phyloP scores from a whole-genome alignment of 37 sponge, comb jelly and placozoan species.

The Amphimedon queenslandica region DNA sequence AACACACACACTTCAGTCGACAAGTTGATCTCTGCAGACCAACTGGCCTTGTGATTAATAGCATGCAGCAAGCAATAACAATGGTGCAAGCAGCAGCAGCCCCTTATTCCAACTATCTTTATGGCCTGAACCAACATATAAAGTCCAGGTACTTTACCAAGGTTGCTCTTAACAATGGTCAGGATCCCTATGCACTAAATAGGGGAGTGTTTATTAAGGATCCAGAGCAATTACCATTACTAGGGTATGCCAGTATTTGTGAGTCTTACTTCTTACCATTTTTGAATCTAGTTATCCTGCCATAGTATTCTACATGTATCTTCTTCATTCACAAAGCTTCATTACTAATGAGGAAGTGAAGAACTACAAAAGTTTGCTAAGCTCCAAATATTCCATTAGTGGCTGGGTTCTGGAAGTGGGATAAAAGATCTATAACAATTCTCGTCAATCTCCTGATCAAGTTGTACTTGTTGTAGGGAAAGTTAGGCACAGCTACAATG shows the following conservation, averaged over 20 bases:
- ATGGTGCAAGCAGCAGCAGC: too few relatives aligned
- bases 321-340: conserved; percentile 49
- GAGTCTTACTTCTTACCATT: background rate
- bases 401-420: conserved; percentile 32
- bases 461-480: conserved; percentile 1
- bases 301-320: conserved; percentile 30
- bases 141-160: background rate
- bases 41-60: too few relatives aligned
- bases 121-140: background rate
- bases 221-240: background rate
- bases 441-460: background rate
- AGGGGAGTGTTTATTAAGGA: background rate
- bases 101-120: too few relatives aligned
- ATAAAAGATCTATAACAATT: conserved; percentile 28
- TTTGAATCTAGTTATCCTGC: conserved; percentile 20
- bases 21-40: too few relatives aligned
- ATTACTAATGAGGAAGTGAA: conserved; percentile 42
- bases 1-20: too few relatives aligned
- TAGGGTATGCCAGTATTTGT: conserved; percentile 1
- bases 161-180: background rate
- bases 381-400: conserved; percentile 52
- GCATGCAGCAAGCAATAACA: too few relatives aligned
- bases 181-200: background rate
- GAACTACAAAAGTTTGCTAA: conserved; percentile 42
- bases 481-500: background rate